Evolutionary conservation across 1,140 invertebrate species (phyloP), one percentile per base, ranked within the genome.

Genomic region (Pseudomyrmex pallidus): DNA sequence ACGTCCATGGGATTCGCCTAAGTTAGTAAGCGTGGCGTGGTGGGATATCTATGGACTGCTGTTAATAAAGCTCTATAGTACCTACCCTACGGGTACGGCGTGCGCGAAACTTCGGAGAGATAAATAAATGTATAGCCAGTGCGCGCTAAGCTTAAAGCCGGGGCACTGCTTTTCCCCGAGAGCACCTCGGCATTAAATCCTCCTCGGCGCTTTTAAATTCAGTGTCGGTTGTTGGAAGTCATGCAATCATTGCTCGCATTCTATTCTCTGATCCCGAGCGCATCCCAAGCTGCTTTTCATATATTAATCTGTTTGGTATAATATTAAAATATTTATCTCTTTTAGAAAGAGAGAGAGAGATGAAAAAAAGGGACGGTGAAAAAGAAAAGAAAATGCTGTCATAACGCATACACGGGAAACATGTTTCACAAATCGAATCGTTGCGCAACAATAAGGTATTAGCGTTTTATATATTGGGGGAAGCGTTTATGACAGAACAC

Each of bases 1-100:
- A 80, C 76, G 76, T 80, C 66, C 76, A 44, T 78, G 54, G 76
- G 76, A 80, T 80, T 80, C 76, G 66, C 76, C 76, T 80, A 80
- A 80, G 76, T 80, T 80, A 22, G 54, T 70, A 22, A 12, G 56
- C 66, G 54, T 66, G 76, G n/a, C 17, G 57, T 66, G 72, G 54
- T 80, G 48, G 76, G 76, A 80, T 80, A 80, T 80, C 76, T 80
- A 80, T 80, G 76, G 76, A 80, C 76, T 59, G 76, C 76, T 80
- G 76, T 80, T 80, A 80, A 80, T 80, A 80, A 80, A 80, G 76
- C 76, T 56, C 76, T 48, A 20, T 70, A 68, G 76, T 12, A 15
- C 15, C 9, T 20, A 46, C 20, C 20, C 9, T 20, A 46, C 20
- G 17, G 61, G 62, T 78, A 70, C 64, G 54, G 44, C 44, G 15